Evolutionary conservation across 2,113 vertebrate genomes (phyloP).

Genomic region (Tetraodon nigroviridis): DNA sequence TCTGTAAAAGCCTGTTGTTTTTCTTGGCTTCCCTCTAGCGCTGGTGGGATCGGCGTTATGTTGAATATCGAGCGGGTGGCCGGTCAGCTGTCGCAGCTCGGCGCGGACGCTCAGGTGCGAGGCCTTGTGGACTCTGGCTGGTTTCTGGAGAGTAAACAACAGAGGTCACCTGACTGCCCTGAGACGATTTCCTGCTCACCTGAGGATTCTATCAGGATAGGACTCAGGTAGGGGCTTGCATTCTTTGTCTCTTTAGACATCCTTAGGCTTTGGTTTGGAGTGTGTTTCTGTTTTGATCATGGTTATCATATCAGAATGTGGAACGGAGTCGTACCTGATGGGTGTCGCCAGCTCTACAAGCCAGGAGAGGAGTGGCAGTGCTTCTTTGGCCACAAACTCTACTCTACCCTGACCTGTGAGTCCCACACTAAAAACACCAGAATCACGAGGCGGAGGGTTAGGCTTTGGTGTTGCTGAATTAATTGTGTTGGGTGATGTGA

Average conservation of each 20-base stretch:
- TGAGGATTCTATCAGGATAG: constrained; percentile 77
- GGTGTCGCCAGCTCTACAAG: constrained; percentile 76
- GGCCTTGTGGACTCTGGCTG: constrained; percentile 82
- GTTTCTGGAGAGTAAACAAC: constrained; percentile 79
- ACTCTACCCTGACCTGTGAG: constrained; percentile 77
- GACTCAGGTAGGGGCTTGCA: constrained; percentile 67
- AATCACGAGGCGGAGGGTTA: too few species aligned
- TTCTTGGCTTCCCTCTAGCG: constrained; percentile 60
- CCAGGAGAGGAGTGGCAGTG: constrained; percentile 81
- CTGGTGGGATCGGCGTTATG: constrained; percentile 80
- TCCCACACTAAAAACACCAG: constrained; percentile 6
- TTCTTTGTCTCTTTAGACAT: not conserved
- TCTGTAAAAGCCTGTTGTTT: constrained; percentile 11
- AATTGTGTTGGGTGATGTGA: too few species aligned
- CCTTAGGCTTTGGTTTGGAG: not conserved
- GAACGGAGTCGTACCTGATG: constrained; percentile 78
- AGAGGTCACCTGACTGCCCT: constrained; percentile 70
- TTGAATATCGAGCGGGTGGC: constrained; percentile 80
- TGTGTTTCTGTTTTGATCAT: not conserved
- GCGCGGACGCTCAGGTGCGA: constrained; percentile 76
- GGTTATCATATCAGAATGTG: constrained; percentile 70
- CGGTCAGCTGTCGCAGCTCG: constrained; percentile 73
- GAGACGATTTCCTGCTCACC: constrained; percentile 75
- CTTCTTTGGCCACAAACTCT: constrained; percentile 79
- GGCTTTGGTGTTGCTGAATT: too few species aligned